These are phyloP conservation scores for Acronicta aceris DNA, from an alignment of 2,888 invertebrate species.

Conservation along the genomic window DNA sequence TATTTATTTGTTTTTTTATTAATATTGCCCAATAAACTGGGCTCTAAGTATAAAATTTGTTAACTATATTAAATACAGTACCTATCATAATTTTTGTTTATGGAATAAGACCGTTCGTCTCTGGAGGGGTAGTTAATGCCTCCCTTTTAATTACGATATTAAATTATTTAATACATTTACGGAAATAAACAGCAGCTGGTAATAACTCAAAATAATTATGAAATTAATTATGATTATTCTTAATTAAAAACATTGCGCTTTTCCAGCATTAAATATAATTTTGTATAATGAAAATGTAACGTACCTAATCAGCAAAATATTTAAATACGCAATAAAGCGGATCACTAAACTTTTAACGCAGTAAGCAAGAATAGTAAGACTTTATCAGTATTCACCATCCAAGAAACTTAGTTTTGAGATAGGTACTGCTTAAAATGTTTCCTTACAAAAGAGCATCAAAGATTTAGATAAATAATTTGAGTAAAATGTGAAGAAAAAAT, in stretches of 20 bases:
- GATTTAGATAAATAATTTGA: not conserved
- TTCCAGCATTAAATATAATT: no score
- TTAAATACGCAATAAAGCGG: no score
- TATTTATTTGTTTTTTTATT: slow-evolving; percentile 64
- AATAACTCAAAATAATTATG: slow-evolving; percentile 5
- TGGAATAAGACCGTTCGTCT: slow-evolving; percentile 38
- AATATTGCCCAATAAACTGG: slow-evolving; percentile 58
- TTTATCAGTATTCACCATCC: not conserved
- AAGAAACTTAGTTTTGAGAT: not conserved
- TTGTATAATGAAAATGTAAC: no score
- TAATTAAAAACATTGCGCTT: no score
- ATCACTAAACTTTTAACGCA: no score
- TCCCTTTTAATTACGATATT: slow-evolving; percentile 20
- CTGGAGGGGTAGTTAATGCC: slow-evolving; percentile 35
- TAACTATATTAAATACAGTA: slow-evolving; percentile 58
- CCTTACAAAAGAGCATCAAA: not conserved
- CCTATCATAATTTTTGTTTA: slow-evolving; percentile 58
- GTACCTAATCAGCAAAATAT: no score
- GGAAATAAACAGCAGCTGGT: slow-evolving; percentile 4
- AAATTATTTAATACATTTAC: slow-evolving; percentile 11
- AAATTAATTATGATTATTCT: not conserved
- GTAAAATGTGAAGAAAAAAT: not conserved
- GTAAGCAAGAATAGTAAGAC: no score
- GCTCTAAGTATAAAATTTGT: slow-evolving; percentile 53
- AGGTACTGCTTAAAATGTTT: not conserved